Evolutionary conservation across 2,113 vertebrate species (phyloP).

Genomic region (Promerops cafer): DNA sequence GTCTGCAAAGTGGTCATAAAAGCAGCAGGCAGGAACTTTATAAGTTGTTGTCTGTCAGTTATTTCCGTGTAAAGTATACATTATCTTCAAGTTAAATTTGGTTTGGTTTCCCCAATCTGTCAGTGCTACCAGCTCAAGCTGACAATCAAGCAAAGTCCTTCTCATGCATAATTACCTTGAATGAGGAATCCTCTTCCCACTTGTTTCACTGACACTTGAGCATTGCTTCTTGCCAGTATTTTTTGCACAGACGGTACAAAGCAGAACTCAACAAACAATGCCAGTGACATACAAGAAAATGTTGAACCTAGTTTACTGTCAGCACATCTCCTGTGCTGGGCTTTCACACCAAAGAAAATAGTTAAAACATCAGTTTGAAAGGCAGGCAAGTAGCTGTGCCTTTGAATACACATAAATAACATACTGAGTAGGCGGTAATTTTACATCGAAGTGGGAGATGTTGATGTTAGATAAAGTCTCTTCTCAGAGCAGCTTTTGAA

Average conservation of each 20-base stretch:
- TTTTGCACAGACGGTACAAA: background rate
- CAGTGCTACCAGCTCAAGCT: background rate
- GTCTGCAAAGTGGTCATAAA: background rate
- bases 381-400: background rate
- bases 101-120: background rate
- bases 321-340: background rate
- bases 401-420: conserved; percentile 36
- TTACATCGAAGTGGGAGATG: background rate
- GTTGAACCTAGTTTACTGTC: background rate
- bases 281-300: background rate
- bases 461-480: background rate
- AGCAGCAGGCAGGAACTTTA: background rate
- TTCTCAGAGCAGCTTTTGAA: background rate
- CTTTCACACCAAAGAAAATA: background rate
- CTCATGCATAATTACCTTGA: background rate
- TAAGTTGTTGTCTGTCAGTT: background rate
- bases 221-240: background rate
- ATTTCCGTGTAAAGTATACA: background rate
- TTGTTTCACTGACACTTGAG: background rate
- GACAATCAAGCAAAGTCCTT: background rate
- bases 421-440: background rate
- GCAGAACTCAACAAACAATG: background rate
- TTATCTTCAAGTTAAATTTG: conserved; percentile 15
- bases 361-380: background rate
- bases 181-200: background rate